Base-by-base conservation (phyloP, 2,797 vertebrate genomes). In the Craterocephalus amniculus region DNA sequence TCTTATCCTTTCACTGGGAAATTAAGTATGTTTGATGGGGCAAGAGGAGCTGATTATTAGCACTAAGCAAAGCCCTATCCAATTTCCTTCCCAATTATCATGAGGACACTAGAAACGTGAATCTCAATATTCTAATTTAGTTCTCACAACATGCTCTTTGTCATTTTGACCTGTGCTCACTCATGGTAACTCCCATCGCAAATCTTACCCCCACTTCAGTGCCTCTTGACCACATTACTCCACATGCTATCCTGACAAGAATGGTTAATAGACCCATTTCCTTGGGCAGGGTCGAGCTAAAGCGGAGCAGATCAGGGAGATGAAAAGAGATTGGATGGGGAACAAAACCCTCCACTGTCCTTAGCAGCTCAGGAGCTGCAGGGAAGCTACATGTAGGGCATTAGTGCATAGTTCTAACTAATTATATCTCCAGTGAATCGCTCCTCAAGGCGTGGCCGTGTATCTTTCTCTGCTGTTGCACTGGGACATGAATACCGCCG, bases 361-460 rank as follows among this genome's bases (percentile, higher is more conserved):
- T 68, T 69, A 70, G 70, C 58, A 71, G 78, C 67, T 34, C 65
- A 65, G 45, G 62, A 52, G 55, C 70, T 58, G 56, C 0, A 54
- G 58, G 73, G 78, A 84, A 78, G 76, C 70, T 77, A 58, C 49
- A 45, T 74, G 81, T 67, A 82, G 69, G 83, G 76, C 79, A 78
- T 86, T 70, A 81, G 78, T 67, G 74, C 74, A 32, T 60, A 58
- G 76, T 82, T 83, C 76, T 67, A 87, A 81, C 84, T 90, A 90
- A 92, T 92, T 76, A 85, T 85, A 90, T 90, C 90, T 91, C 76
- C 60, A 86, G 86, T 91, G 85, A 87, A 89, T 81, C 34, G 20
- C 73, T 89, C 72, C 80, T 81, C 38, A 73, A 76, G 72, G 66
- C 70, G 6, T 78, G 67, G 75, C 75, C 63, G 16, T 58, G 68